Evolutionary conservation across 2,888 invertebrate genomes (phyloP).

Genomic region (Dolichomitus sp.): DNA sequence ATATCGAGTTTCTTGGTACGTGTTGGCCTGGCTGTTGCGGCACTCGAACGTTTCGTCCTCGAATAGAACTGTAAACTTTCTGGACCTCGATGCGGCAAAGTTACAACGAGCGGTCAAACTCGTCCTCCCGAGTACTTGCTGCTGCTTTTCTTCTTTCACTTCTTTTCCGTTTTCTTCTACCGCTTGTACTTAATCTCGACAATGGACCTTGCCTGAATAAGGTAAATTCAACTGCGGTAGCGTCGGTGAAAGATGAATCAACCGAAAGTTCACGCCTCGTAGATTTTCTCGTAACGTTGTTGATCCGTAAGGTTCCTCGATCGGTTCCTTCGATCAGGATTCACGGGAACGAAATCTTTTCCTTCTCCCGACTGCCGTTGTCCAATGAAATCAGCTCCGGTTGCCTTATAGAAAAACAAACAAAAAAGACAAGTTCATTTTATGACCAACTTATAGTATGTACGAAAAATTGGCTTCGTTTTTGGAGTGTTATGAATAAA

Average conservation of each 20-base stretch:
- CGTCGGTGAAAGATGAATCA: slow-evolving; percentile 38
- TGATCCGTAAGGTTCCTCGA: slow-evolving; percentile 21
- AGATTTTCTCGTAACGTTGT: slow-evolving; percentile 32
- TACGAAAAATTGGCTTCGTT: not conserved
- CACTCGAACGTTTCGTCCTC: slow-evolving; percentile 46
- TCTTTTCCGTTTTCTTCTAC: slow-evolving; percentile 10
- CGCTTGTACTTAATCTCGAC: slow-evolving; percentile 20
- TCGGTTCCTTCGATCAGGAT: slow-evolving; percentile 49
- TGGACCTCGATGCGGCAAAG: slow-evolving; percentile 42
- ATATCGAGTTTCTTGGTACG: slow-evolving; percentile 52
- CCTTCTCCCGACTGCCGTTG: slow-evolving; percentile 19
- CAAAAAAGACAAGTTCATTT: not conserved
- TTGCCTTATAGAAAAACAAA: slow-evolving; percentile 51
- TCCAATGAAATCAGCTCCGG: slow-evolving; percentile 51
- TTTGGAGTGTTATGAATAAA: not conserved
- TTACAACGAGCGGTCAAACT: slow-evolving; percentile 64
- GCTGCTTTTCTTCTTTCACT: slow-evolving; percentile 31
- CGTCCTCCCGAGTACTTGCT: slow-evolving; percentile 56
- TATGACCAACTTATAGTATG: not conserved
- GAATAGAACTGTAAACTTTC: slow-evolving; percentile 61
- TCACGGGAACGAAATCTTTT: slow-evolving; percentile 43
- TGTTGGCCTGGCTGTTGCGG: slow-evolving; percentile 19
- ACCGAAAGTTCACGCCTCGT: slow-evolving; percentile 49
- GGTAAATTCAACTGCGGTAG: slow-evolving; percentile 26
- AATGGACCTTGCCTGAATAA: slow-evolving; percentile 41